Evolutionary conservation across 2,797 vertebrate species (phyloP), one percentile per base, ranked within the genome.

Genomic region (Podarcis lilfordi): DNA sequence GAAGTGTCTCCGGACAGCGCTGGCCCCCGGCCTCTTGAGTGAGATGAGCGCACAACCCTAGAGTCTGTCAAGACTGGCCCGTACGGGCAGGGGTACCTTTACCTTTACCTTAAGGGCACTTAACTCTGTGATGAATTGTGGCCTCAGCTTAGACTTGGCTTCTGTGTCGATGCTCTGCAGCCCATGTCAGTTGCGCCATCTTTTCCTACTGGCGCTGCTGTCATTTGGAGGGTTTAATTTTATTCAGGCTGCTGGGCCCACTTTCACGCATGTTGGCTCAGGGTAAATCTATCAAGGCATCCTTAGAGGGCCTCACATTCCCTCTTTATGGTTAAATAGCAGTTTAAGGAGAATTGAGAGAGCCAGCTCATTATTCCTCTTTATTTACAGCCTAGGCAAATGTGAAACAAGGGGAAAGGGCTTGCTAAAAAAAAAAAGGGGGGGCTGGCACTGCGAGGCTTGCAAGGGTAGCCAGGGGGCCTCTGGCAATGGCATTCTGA

Each of bases 311-410:
- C 43, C 10, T 66, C 55, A 55, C 69, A 61, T 69, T 69, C 45
- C 35, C 45, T 61, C 25, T 25, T 71, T 55, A 10, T 68, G 19
- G 72, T 86, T 89, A 89, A 89, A 74, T 40, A 55, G 79, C 25
- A n/a, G 81, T 89, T 82, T 68, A 81, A 75, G 61, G 61, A 81
- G 88, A 81, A 81, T 10, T 59, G 84, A 50, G 87, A 91, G 76
- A 81, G 76, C 76, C 69, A 79, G 72, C 77, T 82, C 87, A 91
- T 93, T 91, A 87, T 91, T 83, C 61, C 85, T 90, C 74, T 86
- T 91, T 91, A 91, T 90, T 92, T 92, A 89, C 88, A 84, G 89
- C 82, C 85, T 50, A 89, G 76, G 83, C 88, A 93, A 91, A 93
- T 88, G 90, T 85, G 84, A 84, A 84, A 90, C 84, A 82, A 89